Percentiles rank a stretch among this genome's conserved stretches.
These are phyloP conservation scores for Lampris megalopsis DNA, from an alignment of 2,113 vertebrate species.

Conservation along the genomic window DNA sequence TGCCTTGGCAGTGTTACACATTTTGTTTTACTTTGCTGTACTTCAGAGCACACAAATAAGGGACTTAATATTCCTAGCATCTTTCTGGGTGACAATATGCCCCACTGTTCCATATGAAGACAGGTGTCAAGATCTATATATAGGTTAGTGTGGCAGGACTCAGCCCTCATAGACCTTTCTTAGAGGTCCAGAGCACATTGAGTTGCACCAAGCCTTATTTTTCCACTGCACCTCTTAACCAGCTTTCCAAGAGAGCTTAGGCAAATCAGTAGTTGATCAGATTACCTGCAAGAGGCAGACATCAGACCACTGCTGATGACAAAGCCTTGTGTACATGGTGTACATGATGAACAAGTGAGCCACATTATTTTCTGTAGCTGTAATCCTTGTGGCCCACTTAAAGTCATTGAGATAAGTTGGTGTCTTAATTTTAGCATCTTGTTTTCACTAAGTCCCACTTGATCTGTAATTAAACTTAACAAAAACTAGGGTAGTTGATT, in stretches of 20 bases:
- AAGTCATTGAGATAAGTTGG: background rate
- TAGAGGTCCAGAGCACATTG: conserved; percentile 15
- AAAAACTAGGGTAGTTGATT: conserved; percentile 18
- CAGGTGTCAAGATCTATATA: background rate
- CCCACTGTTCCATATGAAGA: background rate
- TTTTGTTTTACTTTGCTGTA: background rate
- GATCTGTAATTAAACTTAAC: conserved; percentile 35
- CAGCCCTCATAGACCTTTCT: background rate
- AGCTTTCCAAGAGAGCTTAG: conserved; percentile 30
- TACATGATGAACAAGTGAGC: conserved; percentile 6
- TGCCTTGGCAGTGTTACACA: too few species aligned
- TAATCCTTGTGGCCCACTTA: background rate
- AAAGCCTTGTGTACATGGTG: background rate
- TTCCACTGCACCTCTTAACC: conserved; percentile 7
- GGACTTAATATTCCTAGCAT: background rate
- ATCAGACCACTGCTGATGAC: conserved; percentile 16
- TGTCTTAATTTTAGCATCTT: conserved; percentile 3
- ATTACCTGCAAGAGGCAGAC: conserved; percentile 45
- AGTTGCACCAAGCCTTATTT: background rate
- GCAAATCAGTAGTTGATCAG: conserved; percentile 50
- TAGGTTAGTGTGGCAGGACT: background rate
- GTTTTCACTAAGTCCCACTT: conserved; percentile 14
- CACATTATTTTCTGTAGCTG: background rate
- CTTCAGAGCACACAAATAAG: background rate
- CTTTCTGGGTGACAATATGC: background rate